Base-by-base conservation (phyloP, 2,888 invertebrate species). In the Antheraea assamensis region DNA sequence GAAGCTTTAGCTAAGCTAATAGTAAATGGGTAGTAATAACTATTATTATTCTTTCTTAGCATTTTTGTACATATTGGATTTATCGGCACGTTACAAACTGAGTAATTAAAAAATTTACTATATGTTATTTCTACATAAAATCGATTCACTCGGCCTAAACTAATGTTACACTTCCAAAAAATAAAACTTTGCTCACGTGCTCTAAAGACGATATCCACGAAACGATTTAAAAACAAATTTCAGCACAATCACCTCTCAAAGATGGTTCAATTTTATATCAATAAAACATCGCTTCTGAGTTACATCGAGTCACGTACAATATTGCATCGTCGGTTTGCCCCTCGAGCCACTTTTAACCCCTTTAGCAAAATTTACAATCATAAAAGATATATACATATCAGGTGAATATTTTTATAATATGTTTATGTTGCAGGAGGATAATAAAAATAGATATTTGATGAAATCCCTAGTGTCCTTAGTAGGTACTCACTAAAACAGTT, bases 261-360 rank as follows among this genome's bases (percentile, higher is more conserved):
- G 61, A 64, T 5, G 61, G 61, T 64, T 64, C 61, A 64, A 64
- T 64, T 64, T 64, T 64, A 64, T 64, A 64, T 64, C 61, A 30
- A 64, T 64, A 64, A 64, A 64, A 64, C 30, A 64, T 64, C 17
- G 42, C 42, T 42, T 64, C 61, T 30, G 1, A 30, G 30, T 27
- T 64, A 64, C 61, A 30, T 30, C 30, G 30, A 64, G 61, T 64
- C 61, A 64, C 61, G 61, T 64, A 30, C 61, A 64, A 64, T 64
- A 64, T 64, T 64, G 61, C 61, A 64, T 30, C 61, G 61, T 64
- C 15, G 27, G 61, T 64, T 64, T 30, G 61, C 30, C 17, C 61
- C 61, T 64, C 30, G 61, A 64, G 30, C 30, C 5, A 64, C 30
- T 64, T 64, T 27, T 64, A 64, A 3, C 17, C 30, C 30, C 19